Base-by-base conservation (phyloP, 2,888 invertebrate species). In the Nasonovia ribisnigri region DNA sequence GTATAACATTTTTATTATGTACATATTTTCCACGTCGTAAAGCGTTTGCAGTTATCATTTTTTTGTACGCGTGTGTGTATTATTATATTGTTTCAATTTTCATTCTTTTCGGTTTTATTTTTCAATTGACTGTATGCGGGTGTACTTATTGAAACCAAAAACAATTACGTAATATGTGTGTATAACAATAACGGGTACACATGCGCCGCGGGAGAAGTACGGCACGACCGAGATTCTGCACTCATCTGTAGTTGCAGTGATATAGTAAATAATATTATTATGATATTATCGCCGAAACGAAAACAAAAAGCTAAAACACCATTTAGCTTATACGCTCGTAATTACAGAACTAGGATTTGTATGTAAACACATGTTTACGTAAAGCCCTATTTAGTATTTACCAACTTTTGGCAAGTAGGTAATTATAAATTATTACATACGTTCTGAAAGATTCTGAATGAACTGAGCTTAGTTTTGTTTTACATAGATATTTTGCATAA, bases 21-120 rank as follows among this genome's bases (percentile, higher is more conserved):
- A 20, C n/a, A 67, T 60, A 11, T 77, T 77, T 91, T 87, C 60
- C 60, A 26, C 60, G 16, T 87, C 86, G 87, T 26, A 46, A 91
- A 46, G 46, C 57, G 36, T 36, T 26, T 84, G 43, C 3, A 11
- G 10, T 26, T 84, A 43, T 84, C 43, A 11, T 84, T 43, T 84
- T 84, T 84, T 43, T 84, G 26, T 43, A 11, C 43, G 43, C 26
- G 4, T 29, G 26, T 5, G 43, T 43, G 43, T 43, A 26, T 8
- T 43, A 24, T 84, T 36, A 24, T 42, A 10, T 26, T 42, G 42
- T 84, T 84, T 84, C 84, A 43, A 42, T 43, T 84, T 84, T 26
- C 26, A 26, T 26, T 43, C 8, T 26, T 43, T n/a, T 67, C 42
- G 84, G 24, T 84, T 84, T 84, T 84, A 36, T 84, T 84, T 84